Percentiles rank a stretch among this genome's conserved stretches.
phyloP scores from a whole-genome alignment of 1,140 invertebrate genomes.

The Centruroides vittatus region DNA sequence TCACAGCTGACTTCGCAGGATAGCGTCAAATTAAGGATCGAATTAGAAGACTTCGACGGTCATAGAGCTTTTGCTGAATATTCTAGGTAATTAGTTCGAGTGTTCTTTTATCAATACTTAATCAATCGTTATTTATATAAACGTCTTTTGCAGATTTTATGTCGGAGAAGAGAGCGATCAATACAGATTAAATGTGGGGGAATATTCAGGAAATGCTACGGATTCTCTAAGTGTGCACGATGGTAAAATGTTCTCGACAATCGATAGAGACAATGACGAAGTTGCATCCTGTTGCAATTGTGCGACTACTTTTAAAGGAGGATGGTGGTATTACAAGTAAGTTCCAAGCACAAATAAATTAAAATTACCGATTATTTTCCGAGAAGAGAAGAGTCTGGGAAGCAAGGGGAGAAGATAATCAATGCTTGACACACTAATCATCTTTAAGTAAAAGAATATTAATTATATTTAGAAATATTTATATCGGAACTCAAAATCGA shows the following conservation, averaged over 20 bases:
- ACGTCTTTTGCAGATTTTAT: constrained; percentile 28
- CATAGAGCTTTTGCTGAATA: constrained; percentile 40
- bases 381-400: too few species aligned
- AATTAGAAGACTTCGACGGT: constrained; percentile 43
- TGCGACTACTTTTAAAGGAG: constrained; percentile 37
- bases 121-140: background rate
- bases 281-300: constrained; percentile 50
- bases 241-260: constrained; percentile 52
- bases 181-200: constrained; percentile 45
- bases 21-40: constrained; percentile 43
- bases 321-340: constrained; percentile 53
- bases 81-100: constrained; percentile 30
- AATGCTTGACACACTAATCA: too few species aligned
- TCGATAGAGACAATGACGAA: constrained; percentile 54
- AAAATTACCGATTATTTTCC: too few species aligned
- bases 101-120: too few species aligned
- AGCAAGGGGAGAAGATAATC: too few species aligned
- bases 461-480: too few species aligned
- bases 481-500: too few species aligned
- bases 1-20: constrained; percentile 29
- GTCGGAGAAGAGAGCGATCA: constrained; percentile 45
- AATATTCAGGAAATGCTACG: constrained; percentile 43
- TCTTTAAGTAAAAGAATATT: too few species aligned
- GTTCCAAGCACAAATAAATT: constrained; percentile 31
- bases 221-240: constrained; percentile 55